Conservation (phyloP, 2,797 vertebrate genomes). For the Phoeniculus purpureus region DNA sequence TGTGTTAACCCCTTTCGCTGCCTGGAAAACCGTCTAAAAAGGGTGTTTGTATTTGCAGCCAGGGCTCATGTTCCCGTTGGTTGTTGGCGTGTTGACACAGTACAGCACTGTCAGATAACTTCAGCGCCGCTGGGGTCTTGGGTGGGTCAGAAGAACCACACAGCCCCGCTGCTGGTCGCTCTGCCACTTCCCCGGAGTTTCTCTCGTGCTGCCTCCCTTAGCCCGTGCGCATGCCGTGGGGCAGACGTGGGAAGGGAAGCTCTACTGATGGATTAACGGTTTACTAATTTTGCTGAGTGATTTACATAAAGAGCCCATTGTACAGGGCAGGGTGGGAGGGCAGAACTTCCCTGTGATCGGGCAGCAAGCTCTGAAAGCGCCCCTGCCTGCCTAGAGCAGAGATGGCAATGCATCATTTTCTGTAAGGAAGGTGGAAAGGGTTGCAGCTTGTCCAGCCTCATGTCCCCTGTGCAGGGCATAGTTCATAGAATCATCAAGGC, state of each 20-base stretch:
- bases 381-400: conserved; percentile 8
- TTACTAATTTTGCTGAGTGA: conserved; percentile 69
- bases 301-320: conserved; percentile 77
- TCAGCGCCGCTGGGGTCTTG: neutral
- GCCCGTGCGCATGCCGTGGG: accelerated
- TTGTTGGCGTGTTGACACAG: neutral
- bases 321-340: conserved; percentile 36
- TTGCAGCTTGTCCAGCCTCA: neutral
- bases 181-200: neutral
- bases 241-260: conserved; percentile 16
- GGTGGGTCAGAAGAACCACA: neutral
- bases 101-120: neutral
- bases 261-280: conserved; percentile 36
- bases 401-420: conserved; percentile 2
- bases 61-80: neutral
- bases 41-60: neutral
- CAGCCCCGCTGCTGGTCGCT: neutral
- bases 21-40: neutral
- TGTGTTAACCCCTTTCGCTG: conserved; percentile 13
- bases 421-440: conserved; percentile 18
- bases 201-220: neutral
- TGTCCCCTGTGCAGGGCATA: neutral
- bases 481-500: neutral
- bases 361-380: conserved; percentile 55
- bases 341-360: conserved; percentile 58